Percentiles rank a stretch among this genome's conserved stretches.
Evolutionary conservation across 2,888 invertebrate species (phyloP).

Genomic region (Caenorhabditis drosophilae): DNA sequence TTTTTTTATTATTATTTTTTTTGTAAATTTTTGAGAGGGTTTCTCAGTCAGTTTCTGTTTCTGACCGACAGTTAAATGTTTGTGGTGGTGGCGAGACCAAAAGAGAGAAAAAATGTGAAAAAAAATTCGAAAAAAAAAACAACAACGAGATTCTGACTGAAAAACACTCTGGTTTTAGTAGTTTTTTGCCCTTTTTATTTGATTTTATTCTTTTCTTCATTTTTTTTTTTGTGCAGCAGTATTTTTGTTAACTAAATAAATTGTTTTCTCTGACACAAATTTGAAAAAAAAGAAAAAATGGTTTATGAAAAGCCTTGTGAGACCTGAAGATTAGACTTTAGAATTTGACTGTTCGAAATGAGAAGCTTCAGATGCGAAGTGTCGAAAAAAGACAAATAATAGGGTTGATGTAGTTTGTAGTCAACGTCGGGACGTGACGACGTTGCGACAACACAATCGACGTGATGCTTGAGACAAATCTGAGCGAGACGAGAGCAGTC

Average conservation of each 20-base stretch:
- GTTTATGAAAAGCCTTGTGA: too few species aligned
- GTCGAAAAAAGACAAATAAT: slow-evolving; percentile 26
- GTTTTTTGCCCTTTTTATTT: background rate
- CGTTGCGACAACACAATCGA: slow-evolving; percentile 1
- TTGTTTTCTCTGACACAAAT: slow-evolving; percentile 6
- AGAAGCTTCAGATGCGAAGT: slow-evolving; percentile 7
- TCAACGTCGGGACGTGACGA: too few species aligned
- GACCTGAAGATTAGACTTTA: too few species aligned
- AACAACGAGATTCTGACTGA: background rate
- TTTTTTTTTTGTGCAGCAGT: slow-evolving; percentile 5
- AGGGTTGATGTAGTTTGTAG: slow-evolving; percentile 10
- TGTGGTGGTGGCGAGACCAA: too few species aligned
- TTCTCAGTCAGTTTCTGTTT: too few species aligned
- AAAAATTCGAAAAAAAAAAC: background rate
- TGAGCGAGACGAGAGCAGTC: slow-evolving; percentile 47
- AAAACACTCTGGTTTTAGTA: background rate
- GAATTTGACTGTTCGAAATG: too few species aligned
- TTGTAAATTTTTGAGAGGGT: background rate
- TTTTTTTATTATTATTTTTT: background rate
- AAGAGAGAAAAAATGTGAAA: too few species aligned
- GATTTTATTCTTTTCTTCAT: background rate
- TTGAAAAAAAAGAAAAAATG: too few species aligned
- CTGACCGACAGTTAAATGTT: too few species aligned
- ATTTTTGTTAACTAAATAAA: slow-evolving; percentile 14
- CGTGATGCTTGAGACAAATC: slow-evolving; percentile 43